Base-by-base conservation (phyloP, 2,797 vertebrate genomes). In the Octomys mimax region DNA sequence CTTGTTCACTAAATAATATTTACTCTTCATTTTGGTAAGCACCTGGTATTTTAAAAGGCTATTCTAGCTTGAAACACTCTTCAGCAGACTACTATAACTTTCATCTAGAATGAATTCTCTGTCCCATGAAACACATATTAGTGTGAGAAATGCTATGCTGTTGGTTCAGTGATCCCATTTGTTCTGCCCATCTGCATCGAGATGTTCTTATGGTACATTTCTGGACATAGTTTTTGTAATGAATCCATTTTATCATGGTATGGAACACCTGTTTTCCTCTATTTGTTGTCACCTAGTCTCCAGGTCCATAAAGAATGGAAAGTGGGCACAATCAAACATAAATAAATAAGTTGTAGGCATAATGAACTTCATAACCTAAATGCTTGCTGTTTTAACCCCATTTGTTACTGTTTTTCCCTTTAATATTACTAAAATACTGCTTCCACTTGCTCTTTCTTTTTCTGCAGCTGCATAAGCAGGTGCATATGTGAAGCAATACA, bases 381-480 rank as follows among this genome's bases (percentile, higher is more conserved):
- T n/a, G 28, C 70, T 68, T 89, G 49, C 57, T 91, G 64, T 54
- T 93, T 91, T 90, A 87, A 95, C 86, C 77, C 68, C 64, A 52
- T 91, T 77, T 83, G 57, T 91, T 52, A 21, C 7, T 84, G 33
- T 73, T 79, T 93, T 96, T 96, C 73, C 82, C 42, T 75, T 9
- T 71, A 77, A 57, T 62, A 92, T 81, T 92, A 93, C 61, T 33
- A 68, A 96, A 93, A 33, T 33, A 46, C 33, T 14, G 6, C 14
- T 66, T 89, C 70, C 57, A 82, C 11, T 28, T 83, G 19, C 18
- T 70, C 1, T 52, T 14, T 79, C n/a, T 39, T 91, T 91, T 77
- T 12, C 6, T 68, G 92, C 95, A 98, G 91, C 94, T 96, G 80
- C 92, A 66, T 42, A 93, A 59, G 9, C 52, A 98, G 97, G 89